Conservation (phyloP, 2,113 vertebrate genomes). For the Spermophilus dauricus region DNA sequence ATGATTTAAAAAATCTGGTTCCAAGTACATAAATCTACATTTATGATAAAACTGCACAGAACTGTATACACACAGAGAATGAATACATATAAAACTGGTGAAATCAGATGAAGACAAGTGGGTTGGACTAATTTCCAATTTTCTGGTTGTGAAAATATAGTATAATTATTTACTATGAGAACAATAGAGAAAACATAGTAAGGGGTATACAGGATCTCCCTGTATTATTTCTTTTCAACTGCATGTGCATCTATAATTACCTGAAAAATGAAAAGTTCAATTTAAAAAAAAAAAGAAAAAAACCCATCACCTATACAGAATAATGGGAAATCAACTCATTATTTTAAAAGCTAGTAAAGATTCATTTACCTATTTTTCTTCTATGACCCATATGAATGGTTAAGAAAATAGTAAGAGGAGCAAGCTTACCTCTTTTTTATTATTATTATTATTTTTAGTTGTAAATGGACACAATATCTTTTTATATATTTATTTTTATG, state of each 20-base stretch:
- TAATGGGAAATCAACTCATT: not conserved
- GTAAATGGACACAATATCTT: too few species aligned
- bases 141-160: not conserved
- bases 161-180: not conserved
- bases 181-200: not conserved
- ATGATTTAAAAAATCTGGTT: not conserved
- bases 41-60: not conserved
- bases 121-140: not conserved
- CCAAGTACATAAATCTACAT: not conserved
- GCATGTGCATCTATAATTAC: not conserved
- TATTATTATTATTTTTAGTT: too few species aligned
- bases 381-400: not conserved
- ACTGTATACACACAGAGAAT: not conserved
- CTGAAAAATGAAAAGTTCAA: not conserved
- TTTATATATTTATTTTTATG: too few species aligned
- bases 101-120: not conserved
- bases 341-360: not conserved
- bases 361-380: not conserved
- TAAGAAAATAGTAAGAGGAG: not conserved
- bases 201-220: not conserved
- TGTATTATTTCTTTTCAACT: not conserved
- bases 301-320: not conserved
- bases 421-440: not conserved
- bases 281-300: not conserved
- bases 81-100: not conserved